Conservation (phyloP, 1,140 invertebrate species). For the Drosophila neocordata region DNA sequence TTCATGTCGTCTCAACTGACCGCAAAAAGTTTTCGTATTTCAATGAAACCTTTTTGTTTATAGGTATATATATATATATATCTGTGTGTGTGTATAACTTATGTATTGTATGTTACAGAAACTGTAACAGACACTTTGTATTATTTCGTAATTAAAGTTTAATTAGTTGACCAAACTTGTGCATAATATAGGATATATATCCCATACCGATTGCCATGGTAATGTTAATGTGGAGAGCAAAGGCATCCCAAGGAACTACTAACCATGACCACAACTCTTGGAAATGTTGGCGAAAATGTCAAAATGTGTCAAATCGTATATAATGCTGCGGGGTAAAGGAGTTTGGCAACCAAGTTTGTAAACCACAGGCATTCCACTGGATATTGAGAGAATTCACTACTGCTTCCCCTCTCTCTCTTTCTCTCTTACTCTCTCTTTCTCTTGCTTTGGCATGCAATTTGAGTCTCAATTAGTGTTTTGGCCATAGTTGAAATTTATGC, state of each 20-base stretch:
- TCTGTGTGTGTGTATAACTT: neutral
- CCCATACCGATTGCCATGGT: constrained; percentile 4
- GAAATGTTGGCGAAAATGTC: constrained; percentile 12
- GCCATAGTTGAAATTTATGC: neutral
- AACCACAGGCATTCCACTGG: neutral
- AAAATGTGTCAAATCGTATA: constrained; percentile 8
- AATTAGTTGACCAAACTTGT: constrained; percentile 24
- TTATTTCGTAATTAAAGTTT: constrained; percentile 24
- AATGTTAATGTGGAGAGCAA: neutral
- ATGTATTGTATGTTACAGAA: constrained; percentile 1
- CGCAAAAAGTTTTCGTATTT: neutral
- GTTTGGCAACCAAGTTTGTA: neutral
- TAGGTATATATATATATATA: neutral
- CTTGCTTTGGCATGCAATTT: neutral
- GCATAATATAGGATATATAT: constrained; percentile 12
- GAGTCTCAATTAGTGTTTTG: constrained; percentile 2
- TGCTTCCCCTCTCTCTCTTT: neutral
- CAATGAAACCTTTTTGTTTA: neutral
- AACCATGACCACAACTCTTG: constrained; percentile 7
- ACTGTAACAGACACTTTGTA: constrained; percentile 8
- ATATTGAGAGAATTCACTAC: neutral
- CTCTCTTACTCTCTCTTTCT: neutral
- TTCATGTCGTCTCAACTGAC: neutral
- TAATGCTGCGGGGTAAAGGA: neutral
- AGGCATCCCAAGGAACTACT: neutral